Percentiles rank a stretch among this genome's conserved stretches.
Conservation (phyloP, 2,113 vertebrate species). For the Sminthopsis crassicaudata region DNA sequence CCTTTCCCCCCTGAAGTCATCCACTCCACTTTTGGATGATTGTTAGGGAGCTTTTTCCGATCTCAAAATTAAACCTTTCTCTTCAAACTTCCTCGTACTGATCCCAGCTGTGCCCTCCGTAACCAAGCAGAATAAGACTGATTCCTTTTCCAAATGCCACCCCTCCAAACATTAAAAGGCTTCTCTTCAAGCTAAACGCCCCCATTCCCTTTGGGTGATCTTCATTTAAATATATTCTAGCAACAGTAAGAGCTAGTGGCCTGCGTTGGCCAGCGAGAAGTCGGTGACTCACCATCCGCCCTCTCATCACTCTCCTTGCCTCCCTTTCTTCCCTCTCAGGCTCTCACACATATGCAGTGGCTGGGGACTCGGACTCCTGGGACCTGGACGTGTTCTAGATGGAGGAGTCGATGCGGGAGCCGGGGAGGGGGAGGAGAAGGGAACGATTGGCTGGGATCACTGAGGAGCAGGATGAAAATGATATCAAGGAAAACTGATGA, state of each 20-base stretch:
- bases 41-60: neutral
- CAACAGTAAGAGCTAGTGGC: slow-evolving; percentile 30
- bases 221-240: neutral
- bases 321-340: neutral
- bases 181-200: neutral
- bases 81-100: neutral
- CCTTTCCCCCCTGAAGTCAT: neutral
- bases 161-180: neutral
- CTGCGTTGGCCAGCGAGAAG: slow-evolving; percentile 69
- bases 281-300: slow-evolving; percentile 69
- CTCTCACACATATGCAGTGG: slow-evolving; percentile 72
- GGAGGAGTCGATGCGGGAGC: slow-evolving; percentile 83
- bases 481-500: slow-evolving; percentile 85
- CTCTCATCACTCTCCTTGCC: slow-evolving; percentile 15
- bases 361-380: slow-evolving; percentile 91
- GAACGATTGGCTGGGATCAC: slow-evolving; percentile 82
- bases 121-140: no score
- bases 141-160: neutral
- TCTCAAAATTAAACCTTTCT: neutral
- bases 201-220: neutral
- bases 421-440: slow-evolving; percentile 15
- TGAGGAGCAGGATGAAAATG: slow-evolving; percentile 94
- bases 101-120: neutral
- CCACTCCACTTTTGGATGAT: neutral
- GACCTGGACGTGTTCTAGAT: slow-evolving; percentile 90